Evolutionary conservation across 1,140 invertebrate species (phyloP), one percentile per base, ranked within the genome.

Genomic region (Tetramorium parvispinum): DNA sequence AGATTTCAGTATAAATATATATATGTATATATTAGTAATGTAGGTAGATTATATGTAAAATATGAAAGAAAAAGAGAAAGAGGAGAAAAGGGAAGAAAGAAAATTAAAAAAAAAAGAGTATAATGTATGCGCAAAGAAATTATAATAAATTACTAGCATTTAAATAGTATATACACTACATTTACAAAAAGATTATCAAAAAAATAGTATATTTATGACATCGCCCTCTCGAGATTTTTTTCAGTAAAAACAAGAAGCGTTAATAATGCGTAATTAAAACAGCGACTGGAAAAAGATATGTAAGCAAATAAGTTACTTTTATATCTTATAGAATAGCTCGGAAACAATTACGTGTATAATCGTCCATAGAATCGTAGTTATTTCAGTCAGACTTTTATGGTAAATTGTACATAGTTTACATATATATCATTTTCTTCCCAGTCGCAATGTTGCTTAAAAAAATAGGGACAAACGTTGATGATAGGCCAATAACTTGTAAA

Each of bases 21-120:
- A 82, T 82, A 71, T 46, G 53, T 82, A 73, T 82, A 73, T 82
- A 73, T 71, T 73, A 46, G 51, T 59, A 46, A 71, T 82, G 46
- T 81, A 49, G 0, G 21, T 71, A 13, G n/a, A 70, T 73, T 82
- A 59, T 83, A 53, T 37, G 32, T 59, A 37, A 73, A 71, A 3
- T 27, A 3, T 27, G 2, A 43, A 81, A 82, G 5, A n/a, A 46
- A 70, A 81, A 21, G 11, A 10, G 21, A 21, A n/a, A 21, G 16
- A 16, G n/a, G 10, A 21, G n/a, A 43, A 16, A n/a, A 13, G 11
- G 3, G 13, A 11, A n/a, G 24, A 6, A 46, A 43, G 8, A 46
- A 46, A 46, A 49, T 1, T n/a, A n/a, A 24, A 40, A 13, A 32
- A 68, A 37, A 27, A 68, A 51, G 16, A 49, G 13, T 49, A 18